Base-by-base conservation (phyloP, 2,797 vertebrate species). In the Acanthopagrus latus region DNA sequence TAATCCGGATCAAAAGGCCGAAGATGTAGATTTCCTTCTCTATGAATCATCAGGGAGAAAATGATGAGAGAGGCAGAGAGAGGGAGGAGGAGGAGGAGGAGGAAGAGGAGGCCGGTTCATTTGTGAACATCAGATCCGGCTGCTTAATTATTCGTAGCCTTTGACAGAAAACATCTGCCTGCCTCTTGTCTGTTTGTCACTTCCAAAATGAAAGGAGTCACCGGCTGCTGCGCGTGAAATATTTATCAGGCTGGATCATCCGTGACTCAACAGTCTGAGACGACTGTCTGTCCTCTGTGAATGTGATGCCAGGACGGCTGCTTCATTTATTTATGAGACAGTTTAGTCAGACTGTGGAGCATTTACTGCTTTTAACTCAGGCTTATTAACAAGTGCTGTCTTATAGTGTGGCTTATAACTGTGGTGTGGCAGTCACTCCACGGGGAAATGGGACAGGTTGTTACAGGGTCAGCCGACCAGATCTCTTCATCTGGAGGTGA, bases 91-190 rank as follows among this genome's bases (percentile, higher is more conserved):
- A 23, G 27, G 27, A 27, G 27, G 58, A 20, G 51, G 44, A 18
- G 21, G 33, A 57, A 57, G 16, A 10, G 46, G 59, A 78, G 27
- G 76, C 48, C 5, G 8, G 48, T 50, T 69, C 43, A 52, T 81
- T 74, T 70, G 58, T 46, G 52, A 71, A 41, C 66, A 71, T 78
- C 59, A 75, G 50, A 75, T 75, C 51, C 13, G 21, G 9, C 23
- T 12, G 62, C 66, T 57, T 85, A 84, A 86, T 90, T 86, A 83
- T 68, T 71, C 27, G 59, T 47, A 33, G 43, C 59, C 70, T 74
- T 21, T 76, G 58, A 82, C 66, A 27, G 55, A 56, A 71, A 88
- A 83, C 80, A 81, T 85, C 81, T 86, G 78, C 50, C 29, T 43
- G 50, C 23, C 59, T 67, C 64, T 43, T 46, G 55, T 16, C 56